Conservation (phyloP, 2,888 invertebrate genomes). For the Omphaloscelis lunosa region DNA sequence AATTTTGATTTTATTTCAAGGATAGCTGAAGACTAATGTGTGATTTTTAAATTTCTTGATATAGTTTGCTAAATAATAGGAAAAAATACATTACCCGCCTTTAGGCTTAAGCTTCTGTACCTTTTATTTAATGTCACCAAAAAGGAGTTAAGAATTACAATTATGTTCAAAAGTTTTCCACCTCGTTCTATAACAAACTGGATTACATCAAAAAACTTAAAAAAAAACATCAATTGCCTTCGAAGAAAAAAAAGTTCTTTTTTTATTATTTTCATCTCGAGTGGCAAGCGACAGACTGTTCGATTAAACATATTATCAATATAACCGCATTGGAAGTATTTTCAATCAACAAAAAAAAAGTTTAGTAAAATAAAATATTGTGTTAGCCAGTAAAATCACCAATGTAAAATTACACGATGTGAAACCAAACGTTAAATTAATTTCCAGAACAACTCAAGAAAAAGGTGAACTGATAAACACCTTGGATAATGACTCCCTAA, state of each 20-base stretch:
- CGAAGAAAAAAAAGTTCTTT: not conserved
- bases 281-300: not conserved
- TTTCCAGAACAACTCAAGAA: constrained; percentile 93
- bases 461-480: constrained; percentile 94
- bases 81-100: no score
- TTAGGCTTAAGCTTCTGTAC: no score
- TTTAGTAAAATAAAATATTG: no score
- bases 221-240: not conserved
- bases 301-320: not conserved
- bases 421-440: not conserved
- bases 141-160: not conserved
- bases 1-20: no score
- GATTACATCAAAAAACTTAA: not conserved
- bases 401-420: not conserved
- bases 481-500: constrained; percentile 92
- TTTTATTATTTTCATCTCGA: not conserved
- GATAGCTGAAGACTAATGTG: no score
- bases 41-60: no score
- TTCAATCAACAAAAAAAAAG: no score
- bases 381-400: not conserved
- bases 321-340: not conserved
- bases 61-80: no score
- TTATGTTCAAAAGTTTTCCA: not conserved
- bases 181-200: no score
- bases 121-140: not conserved